Conservation (phyloP, 2,888 invertebrate genomes). For the Dione vanillae region DNA sequence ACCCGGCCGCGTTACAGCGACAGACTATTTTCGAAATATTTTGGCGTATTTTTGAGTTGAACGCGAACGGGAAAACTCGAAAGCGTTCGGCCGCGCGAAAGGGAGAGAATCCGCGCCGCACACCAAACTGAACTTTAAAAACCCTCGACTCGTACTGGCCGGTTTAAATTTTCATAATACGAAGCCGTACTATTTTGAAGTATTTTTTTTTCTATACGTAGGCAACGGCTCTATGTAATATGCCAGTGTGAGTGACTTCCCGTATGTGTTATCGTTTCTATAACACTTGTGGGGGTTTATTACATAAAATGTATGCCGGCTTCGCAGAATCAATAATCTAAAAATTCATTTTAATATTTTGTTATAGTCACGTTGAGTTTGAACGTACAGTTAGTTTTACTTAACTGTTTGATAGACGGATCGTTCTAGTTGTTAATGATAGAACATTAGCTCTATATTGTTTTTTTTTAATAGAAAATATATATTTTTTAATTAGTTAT, state of each 20-base stretch:
- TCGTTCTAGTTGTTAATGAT: not conserved
- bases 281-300: slow-evolving; percentile 64
- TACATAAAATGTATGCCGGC: slow-evolving; percentile 68
- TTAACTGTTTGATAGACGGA: slow-evolving; percentile 1
- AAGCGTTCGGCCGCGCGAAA: slow-evolving; percentile 78
- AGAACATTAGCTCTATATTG: not conserved
- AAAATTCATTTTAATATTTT: slow-evolving; percentile 74
- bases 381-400: slow-evolving; percentile 20
- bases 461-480: not conserved
- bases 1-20: slow-evolving; percentile 71
- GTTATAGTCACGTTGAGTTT: slow-evolving; percentile 55
- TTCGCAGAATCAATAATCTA: slow-evolving; percentile 75
- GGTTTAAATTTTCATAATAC: slow-evolving; percentile 62
- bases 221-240: slow-evolving; percentile 80
- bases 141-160: slow-evolving; percentile 61
- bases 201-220: slow-evolving; percentile 73
- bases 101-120: slow-evolving; percentile 61
- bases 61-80: slow-evolving; percentile 83
- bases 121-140: slow-evolving; percentile 71
- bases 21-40: slow-evolving; percentile 84
- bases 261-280: slow-evolving; percentile 73
- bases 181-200: slow-evolving; percentile 82
- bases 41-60: slow-evolving; percentile 84
- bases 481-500: not conserved
- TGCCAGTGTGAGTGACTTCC: slow-evolving; percentile 72